These are phyloP conservation scores for Amaurobius ferox DNA, from an alignment of 2,888 invertebrate species.

Conservation along the genomic window DNA sequence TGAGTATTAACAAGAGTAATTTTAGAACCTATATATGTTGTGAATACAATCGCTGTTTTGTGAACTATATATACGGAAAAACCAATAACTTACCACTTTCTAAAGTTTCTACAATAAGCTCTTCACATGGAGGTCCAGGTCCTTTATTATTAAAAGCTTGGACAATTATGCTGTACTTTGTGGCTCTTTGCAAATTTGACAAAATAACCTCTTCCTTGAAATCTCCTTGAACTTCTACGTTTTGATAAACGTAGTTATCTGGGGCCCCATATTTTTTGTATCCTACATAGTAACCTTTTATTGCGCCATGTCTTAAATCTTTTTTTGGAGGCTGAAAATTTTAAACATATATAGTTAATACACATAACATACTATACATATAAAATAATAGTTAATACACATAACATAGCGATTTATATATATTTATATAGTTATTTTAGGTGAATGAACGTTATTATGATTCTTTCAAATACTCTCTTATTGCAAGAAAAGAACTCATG, in stretches of 20 bases:
- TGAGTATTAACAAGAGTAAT: too few relatives aligned
- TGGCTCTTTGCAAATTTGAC: conserved; percentile 70
- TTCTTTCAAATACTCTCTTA: too few relatives aligned
- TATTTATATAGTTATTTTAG: too few relatives aligned
- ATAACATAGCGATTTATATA: too few relatives aligned
- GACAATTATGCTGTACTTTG: conserved; percentile 73
- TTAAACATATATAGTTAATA: too few relatives aligned
- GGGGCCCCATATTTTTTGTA: conserved; percentile 66
- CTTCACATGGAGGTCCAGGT: conserved; percentile 74
- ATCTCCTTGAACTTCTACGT: conserved; percentile 62
- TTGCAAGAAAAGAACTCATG: too few relatives aligned
- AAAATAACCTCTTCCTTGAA: conserved; percentile 73
- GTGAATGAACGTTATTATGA: too few relatives aligned
- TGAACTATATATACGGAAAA: too few relatives aligned
- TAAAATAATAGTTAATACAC: too few relatives aligned
- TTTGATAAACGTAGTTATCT: conserved; percentile 68
- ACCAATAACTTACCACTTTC: conserved; percentile 73
- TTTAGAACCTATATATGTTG: too few relatives aligned
- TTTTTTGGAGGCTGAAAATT: conserved; percentile 66
- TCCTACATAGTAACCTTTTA: conserved; percentile 74
- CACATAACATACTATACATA: too few relatives aligned
- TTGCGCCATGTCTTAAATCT: conserved; percentile 64
- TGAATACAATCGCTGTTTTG: too few relatives aligned
- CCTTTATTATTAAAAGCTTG: conserved; percentile 74
- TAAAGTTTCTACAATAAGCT: conserved; percentile 73